phyloP scores from a whole-genome alignment of 2,888 invertebrate species.

The Torymus aiolomorphi region DNA sequence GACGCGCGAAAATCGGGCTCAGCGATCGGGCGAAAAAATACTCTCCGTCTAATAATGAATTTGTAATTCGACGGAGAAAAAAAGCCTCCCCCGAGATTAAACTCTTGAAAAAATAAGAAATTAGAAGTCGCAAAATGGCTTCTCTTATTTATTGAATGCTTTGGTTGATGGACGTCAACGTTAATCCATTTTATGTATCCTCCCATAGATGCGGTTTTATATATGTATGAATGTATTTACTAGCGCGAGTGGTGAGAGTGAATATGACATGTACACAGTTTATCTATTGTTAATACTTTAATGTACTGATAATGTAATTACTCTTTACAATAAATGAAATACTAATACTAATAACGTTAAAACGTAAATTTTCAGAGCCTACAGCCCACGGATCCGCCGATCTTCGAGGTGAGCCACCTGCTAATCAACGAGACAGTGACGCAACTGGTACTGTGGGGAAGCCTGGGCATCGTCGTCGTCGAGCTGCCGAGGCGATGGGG shows the following conservation, averaged over 20 bases:
- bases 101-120: neutral
- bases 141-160: too few relatives aligned
- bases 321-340: too few relatives aligned
- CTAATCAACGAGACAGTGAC: slow-evolving; percentile 82
- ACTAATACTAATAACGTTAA: too few relatives aligned
- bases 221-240: too few relatives aligned
- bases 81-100: slow-evolving; percentile 21
- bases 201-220: too few relatives aligned
- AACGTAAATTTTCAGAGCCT: slow-evolving; percentile 79
- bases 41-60: slow-evolving; percentile 67
- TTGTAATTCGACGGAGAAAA: slow-evolving; percentile 61
- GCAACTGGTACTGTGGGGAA: slow-evolving; percentile 83
- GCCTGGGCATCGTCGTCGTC: slow-evolving; percentile 82
- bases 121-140: too few relatives aligned
- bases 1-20: slow-evolving; percentile 57
- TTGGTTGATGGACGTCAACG: too few relatives aligned
- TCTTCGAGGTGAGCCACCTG: slow-evolving; percentile 83
- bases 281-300: too few relatives aligned
- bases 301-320: too few relatives aligned
- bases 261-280: too few relatives aligned
- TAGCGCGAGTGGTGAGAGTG: too few relatives aligned
- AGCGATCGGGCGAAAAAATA: slow-evolving; percentile 58
- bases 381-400: slow-evolving; percentile 81
- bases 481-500: slow-evolving; percentile 86
- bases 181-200: too few relatives aligned